Base-by-base conservation (phyloP, 2,888 invertebrate species). In the Dasypolia templi region DNA sequence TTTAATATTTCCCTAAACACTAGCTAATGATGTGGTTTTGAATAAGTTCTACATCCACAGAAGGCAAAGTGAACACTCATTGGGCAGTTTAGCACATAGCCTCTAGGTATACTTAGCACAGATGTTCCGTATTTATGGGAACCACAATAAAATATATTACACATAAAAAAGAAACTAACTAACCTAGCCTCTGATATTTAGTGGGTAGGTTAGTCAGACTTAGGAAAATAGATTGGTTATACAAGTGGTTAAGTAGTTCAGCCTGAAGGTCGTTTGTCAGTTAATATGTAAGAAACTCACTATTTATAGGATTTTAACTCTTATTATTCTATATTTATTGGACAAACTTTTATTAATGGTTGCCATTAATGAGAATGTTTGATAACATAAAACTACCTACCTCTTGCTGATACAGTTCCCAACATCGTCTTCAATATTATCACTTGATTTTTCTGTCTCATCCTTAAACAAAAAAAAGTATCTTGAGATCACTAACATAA, bases 351-450 rank as follows among this genome's bases (percentile, higher is more conserved):
- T 72, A 51, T n/a, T n/a, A n/a, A n/a, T n/a, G 11, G 26, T 82
- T 77, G 66, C 61, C 59, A 56, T 70, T 61, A 70, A 67, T n/a
- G 70, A 77, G 67, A 75, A 74, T 77, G 79, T 69, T 69, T 79
- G 77, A 73, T 81, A 77, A 61, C 61, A 84, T 77, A 70, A 55
- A 32, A 85, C 87, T 87, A 90, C 92, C 85, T 93, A 96, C 96
- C 95, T 95, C 91, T 95, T 96, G 91, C 92, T 95, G 91, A 92
- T 89, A 85, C 90, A 92, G 88, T 91, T 93, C 85, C 90, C 94
- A 90, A 92, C 92, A 93, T 96, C 95, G 87, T 96, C 95, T 90
- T 95, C 95, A 89, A 89, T 91, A 86, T 88, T 90, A 85, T 95
- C 95, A 88, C 86, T 91, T 84, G 94, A 89, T 88, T 93, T 94